A percentile compares a stretch with the other conserved stretches of the same genome.
These are phyloP conservation scores for Xenopus laevis DNA, from an alignment of 2,113 vertebrate species.

Conservation along the genomic window DNA sequence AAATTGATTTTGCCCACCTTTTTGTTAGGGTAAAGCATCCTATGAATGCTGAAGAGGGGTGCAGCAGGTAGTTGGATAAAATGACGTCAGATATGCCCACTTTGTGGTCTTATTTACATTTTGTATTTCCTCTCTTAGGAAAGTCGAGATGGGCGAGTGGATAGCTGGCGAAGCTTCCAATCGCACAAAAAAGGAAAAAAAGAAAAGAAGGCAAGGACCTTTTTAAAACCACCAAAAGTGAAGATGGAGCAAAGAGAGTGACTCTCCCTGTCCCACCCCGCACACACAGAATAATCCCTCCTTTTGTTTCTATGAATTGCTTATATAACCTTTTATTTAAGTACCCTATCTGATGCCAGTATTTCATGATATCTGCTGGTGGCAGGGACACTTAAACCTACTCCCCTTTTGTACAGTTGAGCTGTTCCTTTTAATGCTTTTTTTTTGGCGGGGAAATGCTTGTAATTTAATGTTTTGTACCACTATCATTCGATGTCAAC, in stretches of 20 bases:
- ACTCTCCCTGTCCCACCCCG: slow-evolving; percentile 31
- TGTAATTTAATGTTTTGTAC: slow-evolving; percentile 69
- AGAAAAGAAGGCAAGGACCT: slow-evolving; percentile 94
- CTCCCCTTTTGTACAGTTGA: slow-evolving; percentile 67
- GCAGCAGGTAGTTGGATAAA: no score
- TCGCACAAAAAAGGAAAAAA: slow-evolving; percentile 87
- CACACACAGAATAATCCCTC: slow-evolving; percentile 31
- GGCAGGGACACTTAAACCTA: slow-evolving; percentile 47
- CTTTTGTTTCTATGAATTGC: slow-evolving; percentile 67
- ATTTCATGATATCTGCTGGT: slow-evolving; percentile 54
- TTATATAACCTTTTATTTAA: slow-evolving; percentile 65
- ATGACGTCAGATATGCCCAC: no score
- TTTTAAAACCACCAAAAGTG: slow-evolving; percentile 97
- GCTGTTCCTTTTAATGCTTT: slow-evolving; percentile 44
- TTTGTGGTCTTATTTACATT: not conserved
- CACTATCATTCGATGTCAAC: slow-evolving; percentile 23
- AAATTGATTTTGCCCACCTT: no score
- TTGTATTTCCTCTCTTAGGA: slow-evolving; percentile 64
- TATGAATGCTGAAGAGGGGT: no score
- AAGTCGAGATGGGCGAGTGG: slow-evolving; percentile 93
- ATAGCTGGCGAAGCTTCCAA: slow-evolving; percentile 96
- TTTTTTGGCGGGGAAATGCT: slow-evolving; percentile 43
- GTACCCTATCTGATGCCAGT: slow-evolving; percentile 62
- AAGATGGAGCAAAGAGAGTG: slow-evolving; percentile 96
- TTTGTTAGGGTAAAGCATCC: no score